Conservation (phyloP, 2,113 vertebrate genomes). For the Lepus timidus region DNA sequence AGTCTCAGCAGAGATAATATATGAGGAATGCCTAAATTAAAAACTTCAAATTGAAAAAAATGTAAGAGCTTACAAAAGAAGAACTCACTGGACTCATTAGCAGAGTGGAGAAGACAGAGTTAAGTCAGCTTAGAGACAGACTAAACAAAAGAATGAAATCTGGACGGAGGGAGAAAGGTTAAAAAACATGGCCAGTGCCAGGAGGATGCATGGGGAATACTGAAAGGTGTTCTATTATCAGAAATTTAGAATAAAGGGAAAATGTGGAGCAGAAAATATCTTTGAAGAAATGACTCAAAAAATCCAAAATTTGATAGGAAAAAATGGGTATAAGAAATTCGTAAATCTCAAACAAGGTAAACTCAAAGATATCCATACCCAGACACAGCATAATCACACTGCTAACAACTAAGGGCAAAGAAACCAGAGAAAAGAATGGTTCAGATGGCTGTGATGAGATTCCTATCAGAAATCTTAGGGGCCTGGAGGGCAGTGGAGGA, state of each 20-base stretch:
- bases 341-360: neutral
- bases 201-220: neutral
- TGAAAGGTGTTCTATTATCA: neutral
- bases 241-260: neutral
- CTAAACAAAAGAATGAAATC: neutral
- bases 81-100: neutral
- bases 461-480: neutral
- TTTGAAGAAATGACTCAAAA: neutral
- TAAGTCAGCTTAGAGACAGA: neutral
- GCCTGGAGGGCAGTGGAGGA: too few relatives aligned
- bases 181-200: neutral
- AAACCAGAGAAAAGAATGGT: neutral
- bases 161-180: neutral
- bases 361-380: neutral
- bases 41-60: neutral
- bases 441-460: neutral
- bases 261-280: neutral
- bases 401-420: neutral
- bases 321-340: constrained; percentile 17
- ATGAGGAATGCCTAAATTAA: neutral
- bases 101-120: neutral
- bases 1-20: neutral
- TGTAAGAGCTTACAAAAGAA: neutral
- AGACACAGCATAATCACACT: neutral
- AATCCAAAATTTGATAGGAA: neutral